phyloP scores from a whole-genome alignment of 2,113 vertebrate species.

The Narcine bancroftii region DNA sequence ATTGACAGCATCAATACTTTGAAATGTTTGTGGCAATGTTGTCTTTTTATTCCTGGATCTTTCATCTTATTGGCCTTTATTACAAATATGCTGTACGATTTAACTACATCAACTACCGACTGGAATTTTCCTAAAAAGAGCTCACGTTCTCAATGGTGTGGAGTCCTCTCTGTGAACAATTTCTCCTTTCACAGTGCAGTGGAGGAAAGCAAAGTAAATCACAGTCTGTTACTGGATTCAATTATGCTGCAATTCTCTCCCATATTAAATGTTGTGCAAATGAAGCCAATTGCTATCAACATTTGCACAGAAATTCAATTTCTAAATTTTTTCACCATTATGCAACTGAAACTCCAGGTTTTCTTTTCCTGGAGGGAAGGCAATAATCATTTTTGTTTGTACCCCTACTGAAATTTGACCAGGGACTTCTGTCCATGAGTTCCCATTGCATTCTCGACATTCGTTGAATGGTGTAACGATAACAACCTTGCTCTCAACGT shows the following conservation, averaged over 20 bases:
- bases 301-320: no score
- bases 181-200: not conserved
- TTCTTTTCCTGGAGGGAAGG: not conserved
- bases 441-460: no score
- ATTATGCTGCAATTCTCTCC: not conserved
- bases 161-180: not conserved
- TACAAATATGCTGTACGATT: not conserved
- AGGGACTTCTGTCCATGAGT: no score
- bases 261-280: not conserved
- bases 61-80: not conserved
- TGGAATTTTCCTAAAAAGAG: not conserved
- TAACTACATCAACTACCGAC: not conserved
- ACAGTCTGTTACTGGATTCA: not conserved
- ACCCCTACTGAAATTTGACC: no score
- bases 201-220: not conserved
- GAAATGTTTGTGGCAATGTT: not conserved
- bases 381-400: not conserved
- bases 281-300: not conserved
- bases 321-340: not conserved
- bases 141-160: not conserved
- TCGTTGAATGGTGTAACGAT: no score
- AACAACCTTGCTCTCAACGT: no score
- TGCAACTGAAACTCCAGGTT: not conserved
- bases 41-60: not conserved
- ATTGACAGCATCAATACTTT: not conserved